phyloP scores from a whole-genome alignment of 2,888 invertebrate genomes.

The Perizoma affinitatum region DNA sequence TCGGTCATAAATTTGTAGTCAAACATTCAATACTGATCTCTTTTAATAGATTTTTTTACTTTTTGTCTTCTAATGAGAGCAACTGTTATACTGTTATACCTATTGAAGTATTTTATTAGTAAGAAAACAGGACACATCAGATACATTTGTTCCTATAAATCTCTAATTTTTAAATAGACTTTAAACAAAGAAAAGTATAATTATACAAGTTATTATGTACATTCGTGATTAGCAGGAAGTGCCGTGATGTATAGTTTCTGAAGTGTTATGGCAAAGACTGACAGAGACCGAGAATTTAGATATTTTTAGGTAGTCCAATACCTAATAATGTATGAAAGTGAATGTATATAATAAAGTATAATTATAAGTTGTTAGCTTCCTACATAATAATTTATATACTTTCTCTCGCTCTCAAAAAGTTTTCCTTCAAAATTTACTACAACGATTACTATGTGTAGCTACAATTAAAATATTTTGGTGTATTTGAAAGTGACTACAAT shows the following conservation, averaged over 20 bases:
- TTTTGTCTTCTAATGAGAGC: background rate
- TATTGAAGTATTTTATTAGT: background rate
- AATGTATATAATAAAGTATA: no score
- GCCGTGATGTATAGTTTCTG: slow-evolving; percentile 3
- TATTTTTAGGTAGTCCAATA: no score
- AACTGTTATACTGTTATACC: no score
- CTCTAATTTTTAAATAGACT: slow-evolving; percentile 44
- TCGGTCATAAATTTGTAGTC: no score
- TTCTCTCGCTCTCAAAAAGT: no score
- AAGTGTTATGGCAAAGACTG: background rate
- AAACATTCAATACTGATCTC: background rate
- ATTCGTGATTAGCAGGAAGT: background rate
- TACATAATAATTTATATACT: no score
- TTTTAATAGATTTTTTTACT: background rate
- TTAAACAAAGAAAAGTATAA: background rate
- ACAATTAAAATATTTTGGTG: slow-evolving; percentile 35
- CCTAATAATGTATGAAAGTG: no score
- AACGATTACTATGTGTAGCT: background rate
- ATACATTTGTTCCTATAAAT: slow-evolving; percentile 35
- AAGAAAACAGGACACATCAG: background rate
- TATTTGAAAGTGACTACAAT: slow-evolving; percentile 31
- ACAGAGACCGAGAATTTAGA: background rate
- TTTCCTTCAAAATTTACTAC: background rate
- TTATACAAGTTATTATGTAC: slow-evolving; percentile 6
- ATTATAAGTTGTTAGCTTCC: no score